These are phyloP conservation scores for Poeciliopsis turrubarensis DNA, from an alignment of 2,113 vertebrate species.

Conservation along the genomic window DNA sequence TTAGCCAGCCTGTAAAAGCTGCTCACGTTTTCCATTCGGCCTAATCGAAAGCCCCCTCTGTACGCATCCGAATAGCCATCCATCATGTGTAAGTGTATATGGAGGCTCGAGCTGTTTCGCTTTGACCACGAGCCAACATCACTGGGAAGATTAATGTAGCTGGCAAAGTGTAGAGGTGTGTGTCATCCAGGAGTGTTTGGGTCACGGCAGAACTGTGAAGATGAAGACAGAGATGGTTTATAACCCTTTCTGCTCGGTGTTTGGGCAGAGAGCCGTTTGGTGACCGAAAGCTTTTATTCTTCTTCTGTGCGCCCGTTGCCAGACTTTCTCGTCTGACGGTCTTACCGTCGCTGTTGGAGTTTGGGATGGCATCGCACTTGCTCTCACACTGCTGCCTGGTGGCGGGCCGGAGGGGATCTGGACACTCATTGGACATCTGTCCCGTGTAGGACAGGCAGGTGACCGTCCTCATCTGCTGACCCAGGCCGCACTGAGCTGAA, in stretches of 20 bases:
- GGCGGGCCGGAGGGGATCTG: slow-evolving; percentile 86
- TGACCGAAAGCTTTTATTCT: slow-evolving; percentile 3
- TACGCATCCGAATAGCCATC: slow-evolving; percentile 65
- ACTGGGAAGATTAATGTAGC: slow-evolving; percentile 70
- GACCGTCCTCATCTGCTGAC: slow-evolving; percentile 94
- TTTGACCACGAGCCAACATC: slow-evolving; percentile 64
- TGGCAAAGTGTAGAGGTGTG: slow-evolving; percentile 60
- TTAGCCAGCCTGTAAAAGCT: slow-evolving; percentile 73
- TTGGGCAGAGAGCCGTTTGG: slow-evolving; percentile 8
- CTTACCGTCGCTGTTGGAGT: slow-evolving; percentile 92
- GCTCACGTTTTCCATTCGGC: slow-evolving; percentile 73
- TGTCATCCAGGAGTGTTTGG: slow-evolving; percentile 66
- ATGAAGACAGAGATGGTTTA: slow-evolving; percentile 53
- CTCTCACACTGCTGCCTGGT: slow-evolving; percentile 98
- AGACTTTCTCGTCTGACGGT: slow-evolving; percentile 13
- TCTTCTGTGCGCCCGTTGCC: not conserved
- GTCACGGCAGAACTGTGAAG: slow-evolving; percentile 54
- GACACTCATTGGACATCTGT: slow-evolving; percentile 91
- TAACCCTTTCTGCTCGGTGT: slow-evolving; percentile 22
- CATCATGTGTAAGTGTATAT: slow-evolving; percentile 72
- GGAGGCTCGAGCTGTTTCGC: slow-evolving; percentile 52
- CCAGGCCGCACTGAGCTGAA: slow-evolving; percentile 95
- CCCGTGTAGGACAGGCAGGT: slow-evolving; percentile 96
- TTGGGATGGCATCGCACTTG: slow-evolving; percentile 93
- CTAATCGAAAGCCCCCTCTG: slow-evolving; percentile 70